Evolutionary conservation across 2,797 vertebrate genomes (phyloP).

Genomic region (Dendrocincla fuliginosa): DNA sequence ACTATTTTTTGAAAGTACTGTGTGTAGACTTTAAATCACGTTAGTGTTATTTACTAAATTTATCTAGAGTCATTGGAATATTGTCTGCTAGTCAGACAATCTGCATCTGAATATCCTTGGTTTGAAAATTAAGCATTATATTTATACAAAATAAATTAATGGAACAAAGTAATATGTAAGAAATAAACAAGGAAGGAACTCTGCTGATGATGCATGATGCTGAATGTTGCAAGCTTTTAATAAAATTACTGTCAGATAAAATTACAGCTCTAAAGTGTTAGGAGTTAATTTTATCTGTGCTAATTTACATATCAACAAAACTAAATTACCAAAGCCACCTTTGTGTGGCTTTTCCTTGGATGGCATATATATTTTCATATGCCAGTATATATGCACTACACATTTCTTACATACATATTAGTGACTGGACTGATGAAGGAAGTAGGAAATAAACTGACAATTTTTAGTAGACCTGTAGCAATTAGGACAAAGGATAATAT

Average conservation of each 20-base stretch:
- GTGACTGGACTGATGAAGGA: not conserved
- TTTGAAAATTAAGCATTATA: not conserved
- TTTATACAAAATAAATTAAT: not conserved
- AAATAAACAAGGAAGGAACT: not conserved
- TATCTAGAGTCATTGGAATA: not conserved
- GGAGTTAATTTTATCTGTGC: not conserved
- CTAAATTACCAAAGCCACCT: not conserved
- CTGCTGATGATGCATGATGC: not conserved
- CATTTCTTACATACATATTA: not conserved
- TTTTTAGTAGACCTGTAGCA: not conserved
- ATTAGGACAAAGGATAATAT: not conserved
- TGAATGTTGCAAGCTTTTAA: not conserved
- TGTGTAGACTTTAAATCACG: not conserved
- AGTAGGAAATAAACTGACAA: not conserved
- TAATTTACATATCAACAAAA: not conserved
- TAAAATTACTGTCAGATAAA: not conserved
- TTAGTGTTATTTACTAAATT: not conserved
- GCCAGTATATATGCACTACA: not conserved
- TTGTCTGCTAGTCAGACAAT: not conserved
- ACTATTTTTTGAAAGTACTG: not conserved
- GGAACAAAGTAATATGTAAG: not conserved
- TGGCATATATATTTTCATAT: not conserved
- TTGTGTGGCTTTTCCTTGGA: not conserved
- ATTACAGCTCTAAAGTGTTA: not conserved
- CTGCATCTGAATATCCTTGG: not conserved